Evolutionary conservation across 23 tunicate species (phyloP).

Genomic region (Corella eumyota): DNA sequence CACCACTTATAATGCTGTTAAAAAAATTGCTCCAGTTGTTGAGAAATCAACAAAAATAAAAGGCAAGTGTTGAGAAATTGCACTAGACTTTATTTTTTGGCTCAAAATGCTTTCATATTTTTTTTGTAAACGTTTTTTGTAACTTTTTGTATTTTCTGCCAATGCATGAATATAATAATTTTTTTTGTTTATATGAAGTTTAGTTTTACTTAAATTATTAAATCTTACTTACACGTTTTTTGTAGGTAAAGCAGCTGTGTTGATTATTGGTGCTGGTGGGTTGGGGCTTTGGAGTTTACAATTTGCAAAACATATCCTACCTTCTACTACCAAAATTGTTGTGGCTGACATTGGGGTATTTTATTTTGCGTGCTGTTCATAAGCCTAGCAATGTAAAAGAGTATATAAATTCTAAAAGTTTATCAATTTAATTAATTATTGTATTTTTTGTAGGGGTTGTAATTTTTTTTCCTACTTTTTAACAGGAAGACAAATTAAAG

Average conservation of each 20-base stretch:
- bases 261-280: constrained; percentile 62
- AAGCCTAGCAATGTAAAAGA: neutral
- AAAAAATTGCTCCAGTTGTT: constrained; percentile 8
- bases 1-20: constrained; percentile 36
- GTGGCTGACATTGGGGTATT: constrained; percentile 29
- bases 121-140: too few species aligned
- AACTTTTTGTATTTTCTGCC: too few species aligned
- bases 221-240: too few species aligned
- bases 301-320: constrained; percentile 18
- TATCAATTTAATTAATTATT: neutral
- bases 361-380: neutral
- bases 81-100: too few species aligned
- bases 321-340: constrained; percentile 12
- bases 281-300: constrained; percentile 39
- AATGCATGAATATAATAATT: too few species aligned
- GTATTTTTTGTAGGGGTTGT: neutral
- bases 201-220: too few species aligned
- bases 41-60: constrained; percentile 3
- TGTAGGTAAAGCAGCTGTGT: constrained; percentile 17
- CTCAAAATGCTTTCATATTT: too few species aligned
- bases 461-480: neutral
- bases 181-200: too few species aligned
- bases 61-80: too few species aligned
- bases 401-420: neutral
- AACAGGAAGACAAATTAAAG: constrained; percentile 26